phyloP scores from a whole-genome alignment of 2,797 vertebrate genomes.

The Acanthornis magna region DNA sequence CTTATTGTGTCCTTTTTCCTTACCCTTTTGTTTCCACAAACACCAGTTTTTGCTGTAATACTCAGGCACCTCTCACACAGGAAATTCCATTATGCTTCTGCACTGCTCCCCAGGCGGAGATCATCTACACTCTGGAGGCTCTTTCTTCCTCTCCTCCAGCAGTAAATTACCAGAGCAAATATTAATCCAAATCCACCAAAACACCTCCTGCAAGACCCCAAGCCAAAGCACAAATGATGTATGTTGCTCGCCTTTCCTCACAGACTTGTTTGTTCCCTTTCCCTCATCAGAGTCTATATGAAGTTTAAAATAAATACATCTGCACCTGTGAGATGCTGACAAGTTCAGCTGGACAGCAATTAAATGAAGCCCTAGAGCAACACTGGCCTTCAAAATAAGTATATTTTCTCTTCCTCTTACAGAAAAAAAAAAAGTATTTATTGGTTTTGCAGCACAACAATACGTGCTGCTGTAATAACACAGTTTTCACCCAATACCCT shows the following conservation, averaged over 20 bases:
- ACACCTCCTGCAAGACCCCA: not conserved
- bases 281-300: not conserved
- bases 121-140: not conserved
- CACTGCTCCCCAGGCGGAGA: not conserved
- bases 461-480: not conserved
- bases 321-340: not conserved
- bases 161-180: constrained; percentile 12
- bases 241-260: not conserved
- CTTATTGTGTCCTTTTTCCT: not conserved
- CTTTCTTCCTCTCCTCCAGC: constrained; percentile 4
- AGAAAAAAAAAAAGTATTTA: not conserved
- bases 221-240: not conserved
- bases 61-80: not conserved
- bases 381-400: not conserved
- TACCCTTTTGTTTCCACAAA: not conserved
- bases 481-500: not conserved
- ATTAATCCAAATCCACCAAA: constrained; percentile 23
- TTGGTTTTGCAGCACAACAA: not conserved
- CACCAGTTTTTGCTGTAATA: not conserved
- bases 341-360: not conserved
- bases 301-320: constrained; percentile 18
- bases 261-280: not conserved
- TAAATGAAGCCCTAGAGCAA: constrained; percentile 15
- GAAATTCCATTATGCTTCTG: constrained; percentile 4
- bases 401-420: not conserved